Conservation (phyloP, 2,888 invertebrate genomes). For the Folsomia manolachei region DNA sequence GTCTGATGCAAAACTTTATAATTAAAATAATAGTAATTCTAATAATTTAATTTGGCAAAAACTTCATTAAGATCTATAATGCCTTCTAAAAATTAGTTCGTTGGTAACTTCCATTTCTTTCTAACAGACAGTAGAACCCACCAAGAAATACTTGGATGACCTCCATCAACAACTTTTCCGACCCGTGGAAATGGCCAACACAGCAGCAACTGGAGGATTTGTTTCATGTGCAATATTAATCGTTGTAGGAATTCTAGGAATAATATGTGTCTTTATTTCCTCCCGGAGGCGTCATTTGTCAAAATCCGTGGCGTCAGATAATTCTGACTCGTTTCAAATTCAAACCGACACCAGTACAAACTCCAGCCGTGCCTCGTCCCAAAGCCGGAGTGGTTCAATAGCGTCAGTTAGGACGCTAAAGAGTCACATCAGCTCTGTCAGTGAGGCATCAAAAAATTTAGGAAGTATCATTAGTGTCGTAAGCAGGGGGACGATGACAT, state of each 20-base stretch:
- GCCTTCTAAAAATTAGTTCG: no score
- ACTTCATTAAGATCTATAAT: no score
- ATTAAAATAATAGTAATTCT: no score
- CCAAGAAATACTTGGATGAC: slow-evolving; percentile 35
- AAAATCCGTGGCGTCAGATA: slow-evolving; percentile 35
- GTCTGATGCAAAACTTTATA: no score
- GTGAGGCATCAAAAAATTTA: slow-evolving; percentile 28
- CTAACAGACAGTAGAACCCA: slow-evolving; percentile 40
- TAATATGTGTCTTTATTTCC: slow-evolving; percentile 23
- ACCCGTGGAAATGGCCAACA: slow-evolving; percentile 40
- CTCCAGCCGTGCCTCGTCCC: slow-evolving; percentile 10
- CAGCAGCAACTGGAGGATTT: slow-evolving; percentile 42
- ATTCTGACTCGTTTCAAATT: slow-evolving; percentile 39
- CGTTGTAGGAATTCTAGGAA: slow-evolving; percentile 39
- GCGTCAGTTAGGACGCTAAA: slow-evolving; percentile 30
- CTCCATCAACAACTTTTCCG: slow-evolving; percentile 41
- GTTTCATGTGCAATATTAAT: slow-evolving; percentile 35
- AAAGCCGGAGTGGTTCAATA: slow-evolving; percentile 13
- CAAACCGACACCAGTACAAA: no score
- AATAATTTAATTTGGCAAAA: no score
- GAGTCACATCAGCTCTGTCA: slow-evolving; percentile 28
- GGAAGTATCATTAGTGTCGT: slow-evolving; percentile 36
- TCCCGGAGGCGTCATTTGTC: slow-evolving; percentile 21
- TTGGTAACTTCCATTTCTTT: no score
- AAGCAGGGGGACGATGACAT: slow-evolving; percentile 40